Conservation (phyloP, 2,888 invertebrate genomes). For the Halictus quadricinctus region DNA sequence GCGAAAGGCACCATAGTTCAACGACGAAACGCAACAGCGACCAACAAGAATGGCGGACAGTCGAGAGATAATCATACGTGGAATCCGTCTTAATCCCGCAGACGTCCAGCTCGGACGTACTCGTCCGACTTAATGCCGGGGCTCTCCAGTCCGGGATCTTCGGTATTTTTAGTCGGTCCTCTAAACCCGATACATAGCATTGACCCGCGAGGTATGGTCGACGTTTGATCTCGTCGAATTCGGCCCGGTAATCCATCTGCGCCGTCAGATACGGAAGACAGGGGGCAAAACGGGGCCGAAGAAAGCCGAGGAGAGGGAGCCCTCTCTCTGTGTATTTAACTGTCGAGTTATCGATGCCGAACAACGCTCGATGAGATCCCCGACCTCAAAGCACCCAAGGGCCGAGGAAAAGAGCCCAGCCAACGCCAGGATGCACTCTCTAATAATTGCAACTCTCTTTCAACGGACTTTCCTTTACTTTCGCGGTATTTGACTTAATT, state of each 20-base stretch:
- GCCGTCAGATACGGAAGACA: constrained; percentile 60
- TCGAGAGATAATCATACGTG: constrained; percentile 32
- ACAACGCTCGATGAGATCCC: constrained; percentile 61
- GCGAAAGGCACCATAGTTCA: background rate
- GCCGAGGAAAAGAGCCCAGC: constrained; percentile 34
- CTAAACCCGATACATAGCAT: constrained; percentile 44
- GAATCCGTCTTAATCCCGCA: constrained; percentile 35
- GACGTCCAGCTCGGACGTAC: background rate
- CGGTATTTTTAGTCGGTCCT: constrained; percentile 47
- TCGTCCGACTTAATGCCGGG: constrained; percentile 26
- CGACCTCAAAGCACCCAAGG: constrained; percentile 59
- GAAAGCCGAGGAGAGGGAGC: constrained; percentile 55
- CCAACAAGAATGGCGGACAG: background rate
- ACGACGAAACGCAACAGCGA: background rate
- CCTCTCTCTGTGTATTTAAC: constrained; percentile 65
- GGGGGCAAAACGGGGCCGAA: constrained; percentile 48
- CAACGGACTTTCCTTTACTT: background rate
- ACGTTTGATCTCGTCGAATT: constrained; percentile 64
- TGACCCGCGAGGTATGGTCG: constrained; percentile 34
- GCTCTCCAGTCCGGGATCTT: constrained; percentile 29
- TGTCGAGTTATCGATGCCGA: constrained; percentile 67
- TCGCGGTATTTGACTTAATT: constrained; percentile 46
- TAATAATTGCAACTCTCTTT: constrained; percentile 54
- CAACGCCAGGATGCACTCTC: constrained; percentile 57
- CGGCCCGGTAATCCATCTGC: constrained; percentile 62